Percentiles rank a stretch among this genome's conserved stretches.
Conservation (phyloP, 2,888 invertebrate genomes). For the Peribatodes rhomboidaria region DNA sequence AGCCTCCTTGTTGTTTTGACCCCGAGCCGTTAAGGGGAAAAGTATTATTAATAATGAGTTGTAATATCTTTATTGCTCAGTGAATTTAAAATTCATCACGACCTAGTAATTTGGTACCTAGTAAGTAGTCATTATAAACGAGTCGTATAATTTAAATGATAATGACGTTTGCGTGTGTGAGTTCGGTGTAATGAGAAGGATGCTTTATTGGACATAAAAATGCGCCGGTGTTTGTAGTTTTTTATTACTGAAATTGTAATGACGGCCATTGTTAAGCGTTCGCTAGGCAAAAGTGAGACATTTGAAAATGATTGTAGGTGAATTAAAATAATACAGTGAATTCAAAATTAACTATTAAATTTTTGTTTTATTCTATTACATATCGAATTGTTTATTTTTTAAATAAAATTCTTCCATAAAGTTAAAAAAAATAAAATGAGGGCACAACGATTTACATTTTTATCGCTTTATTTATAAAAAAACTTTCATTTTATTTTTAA, state of each 20-base stretch:
- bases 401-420: no score
- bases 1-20: constrained; percentile 26
- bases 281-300: constrained; percentile 9
- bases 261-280: constrained; percentile 32
- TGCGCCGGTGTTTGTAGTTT: constrained; percentile 52
- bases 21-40: constrained; percentile 17
- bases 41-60: constrained; percentile 38
- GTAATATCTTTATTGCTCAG: constrained; percentile 47
- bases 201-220: constrained; percentile 54
- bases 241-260: constrained; percentile 48
- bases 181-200: constrained; percentile 41
- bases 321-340: no score
- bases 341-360: no score
- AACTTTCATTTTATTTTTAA: no score
- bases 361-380: no score
- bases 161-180: constrained; percentile 37
- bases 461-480: no score
- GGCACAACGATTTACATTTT: no score
- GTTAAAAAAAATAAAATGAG: no score
- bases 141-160: constrained; percentile 45
- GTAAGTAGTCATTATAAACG: constrained; percentile 18
- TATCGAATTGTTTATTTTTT: no score
- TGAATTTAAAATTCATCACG: constrained; percentile 45
- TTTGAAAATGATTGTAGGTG: no score
- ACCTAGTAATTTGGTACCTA: constrained; percentile 44